Conservation (phyloP, 2,888 invertebrate genomes). For the Ernsta delagoae region DNA sequence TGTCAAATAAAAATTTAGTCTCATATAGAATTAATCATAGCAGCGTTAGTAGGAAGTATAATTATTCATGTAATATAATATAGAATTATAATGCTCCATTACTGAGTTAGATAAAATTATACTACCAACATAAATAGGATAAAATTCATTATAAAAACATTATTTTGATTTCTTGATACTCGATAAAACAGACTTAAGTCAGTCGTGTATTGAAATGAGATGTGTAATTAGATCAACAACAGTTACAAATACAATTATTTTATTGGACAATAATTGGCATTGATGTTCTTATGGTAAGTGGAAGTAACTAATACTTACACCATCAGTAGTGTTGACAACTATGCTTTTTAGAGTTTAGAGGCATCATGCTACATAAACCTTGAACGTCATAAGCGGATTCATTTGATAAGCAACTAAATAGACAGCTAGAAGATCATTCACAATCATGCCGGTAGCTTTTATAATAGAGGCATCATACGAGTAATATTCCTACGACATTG, state of each 20-base stretch:
- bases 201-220: slow-evolving; percentile 60
- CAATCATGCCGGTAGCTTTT: slow-evolving; percentile 69
- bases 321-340: slow-evolving; percentile 72
- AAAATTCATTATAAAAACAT: not conserved
- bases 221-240: slow-evolving; percentile 64
- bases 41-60: slow-evolving; percentile 42
- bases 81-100: slow-evolving; percentile 19
- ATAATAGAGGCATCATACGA: slow-evolving; percentile 58
- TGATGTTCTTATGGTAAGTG: slow-evolving; percentile 79
- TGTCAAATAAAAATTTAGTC: slow-evolving; percentile 2
- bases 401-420: slow-evolving; percentile 56
- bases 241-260: slow-evolving; percentile 56
- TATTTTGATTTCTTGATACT: slow-evolving; percentile 12
- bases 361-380: slow-evolving; percentile 70
- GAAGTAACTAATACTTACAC: slow-evolving; percentile 64
- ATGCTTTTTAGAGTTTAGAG: slow-evolving; percentile 77
- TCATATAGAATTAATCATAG: slow-evolving; percentile 40
- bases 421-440: slow-evolving; percentile 64
- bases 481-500: slow-evolving; percentile 42
- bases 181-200: slow-evolving; percentile 45
- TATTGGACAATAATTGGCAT: slow-evolving; percentile 74
- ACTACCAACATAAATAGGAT: not conserved
- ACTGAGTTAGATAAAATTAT: slow-evolving; percentile 11
- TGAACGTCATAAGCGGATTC: slow-evolving; percentile 63
- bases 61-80: slow-evolving; percentile 48